Evolutionary conservation across 2,888 invertebrate genomes (phyloP).

Genomic region (Spisula solida): DNA sequence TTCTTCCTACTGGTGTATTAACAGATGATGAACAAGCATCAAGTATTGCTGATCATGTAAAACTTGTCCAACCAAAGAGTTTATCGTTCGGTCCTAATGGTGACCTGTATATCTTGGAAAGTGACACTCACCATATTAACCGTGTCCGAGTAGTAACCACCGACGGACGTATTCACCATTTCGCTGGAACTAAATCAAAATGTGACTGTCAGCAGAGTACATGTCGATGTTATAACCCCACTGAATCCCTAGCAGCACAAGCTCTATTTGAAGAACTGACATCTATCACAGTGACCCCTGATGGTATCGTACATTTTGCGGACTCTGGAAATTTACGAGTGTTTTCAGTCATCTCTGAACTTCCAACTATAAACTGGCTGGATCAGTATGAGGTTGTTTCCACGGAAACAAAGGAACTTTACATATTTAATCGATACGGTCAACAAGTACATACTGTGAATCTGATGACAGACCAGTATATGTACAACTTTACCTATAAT

Average conservation of each 20-base stretch:
- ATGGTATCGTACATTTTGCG: slow-evolving; percentile 97
- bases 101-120: slow-evolving; percentile 97
- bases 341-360: slow-evolving; percentile 89
- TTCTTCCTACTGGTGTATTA: slow-evolving; percentile 81
- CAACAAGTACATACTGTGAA: slow-evolving; percentile 98
- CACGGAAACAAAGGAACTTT: slow-evolving; percentile 96
- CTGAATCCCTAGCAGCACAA: slow-evolving; percentile 92
- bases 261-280: slow-evolving; percentile 96
- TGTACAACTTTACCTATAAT: slow-evolving; percentile 98
- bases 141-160: slow-evolving; percentile 94
- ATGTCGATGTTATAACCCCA: slow-evolving; percentile 95
- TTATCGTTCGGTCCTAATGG: slow-evolving; percentile 97
- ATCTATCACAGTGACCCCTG: slow-evolving; percentile 96
- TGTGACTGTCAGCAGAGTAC: slow-evolving; percentile 90
- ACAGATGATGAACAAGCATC: slow-evolving; percentile 84
- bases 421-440: slow-evolving; percentile 91
- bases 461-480: slow-evolving; percentile 96
- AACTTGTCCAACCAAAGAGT: slow-evolving; percentile 95
- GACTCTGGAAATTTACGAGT: slow-evolving; percentile 93
- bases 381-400: slow-evolving; percentile 95
- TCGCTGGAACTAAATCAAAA: slow-evolving; percentile 94
- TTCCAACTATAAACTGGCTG: slow-evolving; percentile 80
- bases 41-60: slow-evolving; percentile 93
- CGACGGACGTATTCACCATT: slow-evolving; percentile 96
- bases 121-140: slow-evolving; percentile 96